These are phyloP conservation scores for Cremastinae sp. DNA, from an alignment of 2,888 invertebrate genomes.

Conservation along the genomic window DNA sequence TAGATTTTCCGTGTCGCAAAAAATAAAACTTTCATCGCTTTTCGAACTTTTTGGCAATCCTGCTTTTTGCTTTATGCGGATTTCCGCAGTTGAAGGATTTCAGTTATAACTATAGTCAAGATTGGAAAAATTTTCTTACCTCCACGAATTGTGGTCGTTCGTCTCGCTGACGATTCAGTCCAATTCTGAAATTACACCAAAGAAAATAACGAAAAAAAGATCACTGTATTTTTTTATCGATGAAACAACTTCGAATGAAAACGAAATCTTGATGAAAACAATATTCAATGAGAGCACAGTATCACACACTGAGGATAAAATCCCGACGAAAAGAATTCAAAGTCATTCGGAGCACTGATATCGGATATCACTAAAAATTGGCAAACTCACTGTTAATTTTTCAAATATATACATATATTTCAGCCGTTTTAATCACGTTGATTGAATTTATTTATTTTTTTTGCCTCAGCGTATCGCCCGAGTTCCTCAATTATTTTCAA, in stretches of 20 bases:
- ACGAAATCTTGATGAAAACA: constrained; percentile 17
- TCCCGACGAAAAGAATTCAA: not conserved
- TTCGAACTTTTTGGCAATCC: not conserved
- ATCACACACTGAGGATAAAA: constrained; percentile 39
- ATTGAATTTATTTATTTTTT: constrained; percentile 1
- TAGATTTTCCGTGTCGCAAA: not conserved
- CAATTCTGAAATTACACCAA: constrained; percentile 31
- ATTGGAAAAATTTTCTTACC: constrained; percentile 42
- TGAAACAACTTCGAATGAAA: not conserved
- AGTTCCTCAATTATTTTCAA: constrained; percentile 6
- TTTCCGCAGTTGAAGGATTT: too few species aligned
- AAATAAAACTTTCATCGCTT: not conserved
- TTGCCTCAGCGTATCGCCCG: not conserved
- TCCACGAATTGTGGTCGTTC: constrained; percentile 37
- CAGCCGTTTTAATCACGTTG: not conserved
- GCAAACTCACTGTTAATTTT: constrained; percentile 21
- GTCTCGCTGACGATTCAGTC: constrained; percentile 3
- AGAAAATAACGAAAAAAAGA: constrained; percentile 5
- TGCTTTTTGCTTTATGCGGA: not conserved
- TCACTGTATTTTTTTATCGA: too few species aligned
- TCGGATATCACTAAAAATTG: constrained; percentile 25
- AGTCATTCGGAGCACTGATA: constrained; percentile 32
- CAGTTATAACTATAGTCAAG: too few species aligned
- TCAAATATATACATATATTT: not conserved
- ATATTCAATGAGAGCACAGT: not conserved